These are phyloP conservation scores for Idris sp. DNA, from an alignment of 1,140 invertebrate genomes.

Conservation along the genomic window DNA sequence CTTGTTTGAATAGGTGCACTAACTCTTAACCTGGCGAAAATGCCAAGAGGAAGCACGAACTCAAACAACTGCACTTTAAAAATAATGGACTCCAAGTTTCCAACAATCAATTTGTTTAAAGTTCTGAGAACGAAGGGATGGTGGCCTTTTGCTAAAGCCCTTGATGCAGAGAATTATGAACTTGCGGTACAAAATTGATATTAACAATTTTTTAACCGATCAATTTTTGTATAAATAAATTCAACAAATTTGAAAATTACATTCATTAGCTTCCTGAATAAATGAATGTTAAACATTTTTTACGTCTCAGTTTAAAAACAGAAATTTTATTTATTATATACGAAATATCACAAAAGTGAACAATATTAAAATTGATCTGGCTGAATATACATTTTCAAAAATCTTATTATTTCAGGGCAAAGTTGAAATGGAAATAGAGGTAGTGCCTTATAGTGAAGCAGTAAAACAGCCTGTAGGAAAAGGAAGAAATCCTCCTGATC, in stretches of 20 bases:
- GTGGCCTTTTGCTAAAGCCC: conserved; percentile 86
- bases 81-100: conserved; percentile 81
- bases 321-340: background rate
- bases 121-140: conserved; percentile 85
- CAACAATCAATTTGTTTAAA: conserved; percentile 88
- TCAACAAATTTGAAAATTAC: no score
- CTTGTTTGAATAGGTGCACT: conserved; percentile 75
- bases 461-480: conserved; percentile 80
- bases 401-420: conserved; percentile 79
- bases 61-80: conserved; percentile 80
- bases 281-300: no score
- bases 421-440: conserved; percentile 82
- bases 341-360: background rate
- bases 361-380: background rate
- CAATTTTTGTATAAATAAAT: no score
- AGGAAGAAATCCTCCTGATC: conserved; percentile 80
- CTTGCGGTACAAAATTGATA: conserved; percentile 72
- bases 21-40: conserved; percentile 81
- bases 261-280: no score
- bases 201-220: no score
- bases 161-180: conserved; percentile 67
- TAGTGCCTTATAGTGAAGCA: conserved; percentile 81
- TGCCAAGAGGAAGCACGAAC: conserved; percentile 81
- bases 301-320: no score
- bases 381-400: conserved; percentile 23